Evolutionary conservation across 2,113 vertebrate species (phyloP).

Genomic region (Opisthocomus hoazin): DNA sequence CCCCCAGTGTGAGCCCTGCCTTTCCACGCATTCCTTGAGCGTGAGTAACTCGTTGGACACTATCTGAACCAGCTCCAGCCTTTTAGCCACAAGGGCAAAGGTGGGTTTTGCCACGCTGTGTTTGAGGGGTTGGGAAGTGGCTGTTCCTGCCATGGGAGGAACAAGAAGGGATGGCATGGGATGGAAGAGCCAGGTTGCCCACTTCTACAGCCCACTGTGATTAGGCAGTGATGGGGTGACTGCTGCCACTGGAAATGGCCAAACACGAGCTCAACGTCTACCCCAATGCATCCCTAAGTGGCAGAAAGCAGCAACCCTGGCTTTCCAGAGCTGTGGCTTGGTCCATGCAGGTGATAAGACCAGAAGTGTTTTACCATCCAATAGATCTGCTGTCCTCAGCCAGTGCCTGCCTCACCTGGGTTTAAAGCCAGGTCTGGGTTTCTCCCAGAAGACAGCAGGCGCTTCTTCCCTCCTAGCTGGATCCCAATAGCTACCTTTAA

Average conservation of each 20-base stretch:
- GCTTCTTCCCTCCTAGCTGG: not conserved
- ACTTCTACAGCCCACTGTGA: not conserved
- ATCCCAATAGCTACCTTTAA: not conserved
- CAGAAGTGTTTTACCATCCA: not conserved
- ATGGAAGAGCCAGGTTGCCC: not conserved
- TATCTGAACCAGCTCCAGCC: not conserved
- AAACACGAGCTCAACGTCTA: not conserved
- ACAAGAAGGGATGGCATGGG: accelerated
- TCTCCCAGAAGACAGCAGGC: not conserved
- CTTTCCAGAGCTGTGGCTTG: not conserved
- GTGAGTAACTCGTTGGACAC: accelerated
- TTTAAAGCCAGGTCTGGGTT: not conserved
- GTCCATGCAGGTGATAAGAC: not conserved
- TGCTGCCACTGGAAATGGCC: not conserved
- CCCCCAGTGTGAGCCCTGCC: not conserved
- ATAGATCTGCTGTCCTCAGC: not conserved
- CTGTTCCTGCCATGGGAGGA: not conserved
- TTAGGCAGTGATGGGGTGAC: not conserved
- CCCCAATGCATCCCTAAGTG: not conserved
- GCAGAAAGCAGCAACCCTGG: not conserved
- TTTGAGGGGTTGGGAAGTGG: not conserved
- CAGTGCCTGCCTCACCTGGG: not conserved
- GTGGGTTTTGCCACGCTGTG: not conserved
- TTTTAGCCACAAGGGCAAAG: not conserved
- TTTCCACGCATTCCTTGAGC: not conserved